These are phyloP conservation scores for Procavia capensis DNA, from an alignment of 2,113 vertebrate genomes.

Conservation along the genomic window DNA sequence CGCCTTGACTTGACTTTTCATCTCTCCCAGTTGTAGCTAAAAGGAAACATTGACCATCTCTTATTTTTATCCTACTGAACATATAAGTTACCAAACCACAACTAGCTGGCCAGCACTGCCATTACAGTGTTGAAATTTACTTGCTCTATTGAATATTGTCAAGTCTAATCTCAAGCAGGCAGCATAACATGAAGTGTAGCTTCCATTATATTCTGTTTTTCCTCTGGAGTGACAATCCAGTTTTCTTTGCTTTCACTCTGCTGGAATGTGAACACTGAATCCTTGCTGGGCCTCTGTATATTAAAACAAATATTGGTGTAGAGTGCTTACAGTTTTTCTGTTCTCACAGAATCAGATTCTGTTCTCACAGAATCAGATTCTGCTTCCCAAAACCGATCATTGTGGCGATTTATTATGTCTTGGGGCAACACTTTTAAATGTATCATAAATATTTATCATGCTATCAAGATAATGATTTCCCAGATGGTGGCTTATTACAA, in stretches of 20 bases:
- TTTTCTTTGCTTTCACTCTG: constrained; percentile 32
- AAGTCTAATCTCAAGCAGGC: constrained; percentile 5
- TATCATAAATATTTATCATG: constrained; percentile 56
- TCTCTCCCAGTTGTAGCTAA: neutral
- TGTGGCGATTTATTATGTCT: constrained; percentile 32
- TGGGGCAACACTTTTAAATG: neutral
- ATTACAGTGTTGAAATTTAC: neutral
- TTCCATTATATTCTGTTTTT: constrained; percentile 20
- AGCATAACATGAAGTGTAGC: neutral
- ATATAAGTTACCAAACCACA: neutral
- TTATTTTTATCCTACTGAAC: neutral
- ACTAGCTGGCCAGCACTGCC: neutral
- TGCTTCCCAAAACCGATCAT: constrained; percentile 3
- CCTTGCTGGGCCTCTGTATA: neutral
- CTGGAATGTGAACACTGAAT: neutral
- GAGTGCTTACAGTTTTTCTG: neutral
- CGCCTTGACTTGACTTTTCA: neutral
- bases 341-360: constrained; percentile 34
- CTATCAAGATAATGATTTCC: constrained; percentile 40
- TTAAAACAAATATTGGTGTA: constrained; percentile 30
- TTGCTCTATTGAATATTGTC: constrained; percentile 28
- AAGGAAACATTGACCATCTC: neutral
- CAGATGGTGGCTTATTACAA: neutral
- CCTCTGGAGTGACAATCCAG: neutral
- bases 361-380: constrained; percentile 26